Percentiles rank a stretch among this genome's conserved stretches.
Evolutionary conservation across 2,888 invertebrate genomes (phyloP).

Genomic region (Baccha elongata): DNA sequence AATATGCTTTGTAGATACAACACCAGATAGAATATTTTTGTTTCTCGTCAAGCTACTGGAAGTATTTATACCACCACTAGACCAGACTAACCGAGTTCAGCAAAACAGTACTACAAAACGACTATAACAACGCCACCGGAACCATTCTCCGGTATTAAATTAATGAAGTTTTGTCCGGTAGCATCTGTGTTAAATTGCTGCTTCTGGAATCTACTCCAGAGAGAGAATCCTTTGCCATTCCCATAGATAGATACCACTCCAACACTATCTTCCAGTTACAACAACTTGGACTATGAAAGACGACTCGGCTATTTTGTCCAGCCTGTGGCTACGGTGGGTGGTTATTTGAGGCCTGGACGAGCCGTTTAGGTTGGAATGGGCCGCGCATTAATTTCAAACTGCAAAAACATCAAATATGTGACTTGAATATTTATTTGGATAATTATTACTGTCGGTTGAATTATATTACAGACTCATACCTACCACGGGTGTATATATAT

Average conservation of each 20-base stretch:
- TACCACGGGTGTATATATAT: neutral
- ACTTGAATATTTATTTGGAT: constrained; percentile 73
- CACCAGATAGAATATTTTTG: constrained; percentile 50
- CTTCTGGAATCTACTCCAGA: constrained; percentile 45
- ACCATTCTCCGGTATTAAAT: constrained; percentile 72
- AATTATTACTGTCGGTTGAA: constrained; percentile 66
- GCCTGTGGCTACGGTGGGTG: constrained; percentile 27
- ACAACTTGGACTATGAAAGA: constrained; percentile 11
- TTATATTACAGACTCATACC: constrained; percentile 43
- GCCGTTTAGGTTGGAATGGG: constrained; percentile 15
- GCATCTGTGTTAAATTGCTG: constrained; percentile 73
- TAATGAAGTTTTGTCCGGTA: constrained; percentile 74
- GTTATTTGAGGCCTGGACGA: constrained; percentile 6
- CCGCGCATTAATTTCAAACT: constrained; percentile 71
- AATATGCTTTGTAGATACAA: constrained; percentile 65
- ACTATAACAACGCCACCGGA: constrained; percentile 42
- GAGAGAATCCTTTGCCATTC: constrained; percentile 17
- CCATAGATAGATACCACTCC: constrained; percentile 40
- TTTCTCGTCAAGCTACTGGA: constrained; percentile 26
- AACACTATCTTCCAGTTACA: constrained; percentile 14
- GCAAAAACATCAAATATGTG: constrained; percentile 73
- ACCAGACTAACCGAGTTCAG: constrained; percentile 1
- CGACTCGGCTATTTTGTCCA: constrained; percentile 50
- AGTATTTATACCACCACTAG: neutral
- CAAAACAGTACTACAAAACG: constrained; percentile 2